Conservation (phyloP, 2,888 invertebrate genomes). For the Fragum fragum region DNA sequence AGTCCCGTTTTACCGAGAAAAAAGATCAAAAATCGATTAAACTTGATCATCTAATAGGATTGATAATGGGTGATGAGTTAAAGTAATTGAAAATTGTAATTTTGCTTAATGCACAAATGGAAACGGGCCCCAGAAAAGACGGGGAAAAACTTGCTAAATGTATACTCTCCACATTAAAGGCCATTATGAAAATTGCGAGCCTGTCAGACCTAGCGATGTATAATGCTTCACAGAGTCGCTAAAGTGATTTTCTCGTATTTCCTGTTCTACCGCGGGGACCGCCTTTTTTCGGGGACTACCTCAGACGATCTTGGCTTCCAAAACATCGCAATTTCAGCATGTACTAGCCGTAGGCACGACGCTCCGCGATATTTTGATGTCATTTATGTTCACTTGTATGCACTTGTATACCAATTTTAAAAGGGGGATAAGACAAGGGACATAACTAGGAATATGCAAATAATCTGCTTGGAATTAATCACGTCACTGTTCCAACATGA, state of each 20-base stretch:
- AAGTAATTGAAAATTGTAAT: constrained; percentile 79
- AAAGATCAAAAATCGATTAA: constrained; percentile 79
- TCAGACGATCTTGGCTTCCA: no score
- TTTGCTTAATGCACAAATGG: constrained; percentile 78
- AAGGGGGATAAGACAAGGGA: no score
- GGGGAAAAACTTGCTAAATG: constrained; percentile 57
- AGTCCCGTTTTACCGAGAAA: constrained; percentile 74
- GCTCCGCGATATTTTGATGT: no score
- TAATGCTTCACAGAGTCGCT: constrained; percentile 44
- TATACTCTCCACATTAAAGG: constrained; percentile 48
- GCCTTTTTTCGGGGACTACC: not conserved
- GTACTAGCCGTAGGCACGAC: no score
- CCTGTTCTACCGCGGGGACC: not conserved
- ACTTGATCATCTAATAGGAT: constrained; percentile 78
- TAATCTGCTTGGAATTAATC: no score
- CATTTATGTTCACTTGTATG: no score
- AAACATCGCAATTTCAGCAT: no score
- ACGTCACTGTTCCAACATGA: no score
- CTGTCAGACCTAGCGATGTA: constrained; percentile 32
- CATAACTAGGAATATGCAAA: no score
- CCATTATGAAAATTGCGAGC: constrained; percentile 67
- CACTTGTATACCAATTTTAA: no score
- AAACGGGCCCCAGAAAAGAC: constrained; percentile 61
- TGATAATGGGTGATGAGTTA: constrained; percentile 76
- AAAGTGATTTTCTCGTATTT: constrained; percentile 47